Evolutionary conservation across 2,888 invertebrate genomes (phyloP).

Genomic region (Metalampra italica): DNA sequence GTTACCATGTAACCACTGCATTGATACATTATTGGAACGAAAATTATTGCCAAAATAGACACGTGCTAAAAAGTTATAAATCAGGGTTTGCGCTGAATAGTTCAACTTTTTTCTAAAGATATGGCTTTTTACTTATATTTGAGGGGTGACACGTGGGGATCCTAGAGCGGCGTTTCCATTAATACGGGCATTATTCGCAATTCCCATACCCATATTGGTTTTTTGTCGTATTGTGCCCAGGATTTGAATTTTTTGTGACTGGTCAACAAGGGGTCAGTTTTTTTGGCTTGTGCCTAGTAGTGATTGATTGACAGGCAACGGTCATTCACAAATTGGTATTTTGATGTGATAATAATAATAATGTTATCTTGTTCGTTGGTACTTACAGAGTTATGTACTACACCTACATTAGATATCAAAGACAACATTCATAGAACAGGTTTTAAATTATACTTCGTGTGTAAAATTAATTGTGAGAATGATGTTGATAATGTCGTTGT

Average conservation of each 20-base stretch:
- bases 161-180: slow-evolving; percentile 47
- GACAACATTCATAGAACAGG: too few relatives aligned
- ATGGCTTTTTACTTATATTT: slow-evolving; percentile 2
- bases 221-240: slow-evolving; percentile 29
- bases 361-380: too few relatives aligned
- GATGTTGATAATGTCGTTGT: too few relatives aligned
- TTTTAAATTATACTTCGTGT: too few relatives aligned
- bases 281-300: slow-evolving; percentile 45
- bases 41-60: too few relatives aligned
- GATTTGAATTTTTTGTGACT: slow-evolving; percentile 45
- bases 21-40: too few relatives aligned
- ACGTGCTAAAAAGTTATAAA: background rate
- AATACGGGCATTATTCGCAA: slow-evolving; percentile 54
- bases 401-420: too few relatives aligned
- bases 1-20: too few relatives aligned
- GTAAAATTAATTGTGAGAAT: too few relatives aligned
- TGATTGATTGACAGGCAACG: slow-evolving; percentile 74
- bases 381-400: too few relatives aligned
- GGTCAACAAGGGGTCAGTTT: slow-evolving; percentile 77
- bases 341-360: slow-evolving; percentile 5
- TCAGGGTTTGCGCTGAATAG: background rate
- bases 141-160: slow-evolving; percentile 50
- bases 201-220: slow-evolving; percentile 47
- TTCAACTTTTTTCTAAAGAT: background rate
- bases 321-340: slow-evolving; percentile 63